Base-by-base conservation (phyloP, 2,797 vertebrate species). In the Dromococcyx pavoninus region DNA sequence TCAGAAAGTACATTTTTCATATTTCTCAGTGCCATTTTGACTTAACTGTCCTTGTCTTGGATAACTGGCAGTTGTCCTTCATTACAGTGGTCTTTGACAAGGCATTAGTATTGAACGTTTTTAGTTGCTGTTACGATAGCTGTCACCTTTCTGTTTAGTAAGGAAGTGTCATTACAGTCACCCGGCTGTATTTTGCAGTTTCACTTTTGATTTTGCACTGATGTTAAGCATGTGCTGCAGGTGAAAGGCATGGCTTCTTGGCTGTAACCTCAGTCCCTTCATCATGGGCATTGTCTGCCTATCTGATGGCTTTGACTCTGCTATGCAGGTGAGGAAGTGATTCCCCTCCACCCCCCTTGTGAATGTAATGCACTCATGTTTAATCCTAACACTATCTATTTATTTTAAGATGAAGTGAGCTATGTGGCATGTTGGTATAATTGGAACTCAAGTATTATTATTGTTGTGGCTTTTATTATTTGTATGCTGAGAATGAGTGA, bases 121-220 rank as follows among this genome's bases (percentile, higher is more conserved):
- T 41, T 16, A 30, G 30, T 62, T 86, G 66, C 21, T 58, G 21
- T 51, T 72, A 7, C 8, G 44, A 5, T 35, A 35, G 41, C 33
- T 54, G 33, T 70, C 73, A 81, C 73, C 86, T 90, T 79, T 80
- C 54, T 50, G 17, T 67, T 50, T 53, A 30, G 37, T 24, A 67
- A 72, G 92, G 94, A 95, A 94, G 86, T 60, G 65, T 44, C 28
- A 6, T n/a, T 23, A 53, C 39, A 54, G 71, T 71, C 64, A 69
- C 53, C 21, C 2, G 32, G 28, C n/a, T 67, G 58, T 66, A 12
- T n/a, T 70, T 46, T 15, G 12, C 71, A 91, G 74, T 97, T 97
- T 97, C 95, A 51, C 88, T 97, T 97, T 97, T 96, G 81, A 21
- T 96, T 94, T 65, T 54, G 70, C 1, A 0, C 24, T 62, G 43